Percentiles rank a stretch among this genome's conserved stretches.
Evolutionary conservation across 1,140 invertebrate species (phyloP).

Genomic region (Drosophila pseudoananassae): DNA sequence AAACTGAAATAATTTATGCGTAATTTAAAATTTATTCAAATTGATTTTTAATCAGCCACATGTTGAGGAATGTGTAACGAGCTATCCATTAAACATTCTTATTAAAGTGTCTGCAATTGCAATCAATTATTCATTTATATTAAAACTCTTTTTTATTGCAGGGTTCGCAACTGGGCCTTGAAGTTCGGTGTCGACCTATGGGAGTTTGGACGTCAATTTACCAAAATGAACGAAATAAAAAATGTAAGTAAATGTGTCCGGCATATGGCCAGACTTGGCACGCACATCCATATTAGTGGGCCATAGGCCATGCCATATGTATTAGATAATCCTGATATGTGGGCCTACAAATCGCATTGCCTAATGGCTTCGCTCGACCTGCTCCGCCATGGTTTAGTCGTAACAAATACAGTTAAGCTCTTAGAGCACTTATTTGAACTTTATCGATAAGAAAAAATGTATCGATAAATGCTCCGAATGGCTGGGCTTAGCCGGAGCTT

Average conservation of each 20-base stretch:
- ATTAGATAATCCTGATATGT: constrained; percentile 35
- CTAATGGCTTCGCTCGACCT: constrained; percentile 55
- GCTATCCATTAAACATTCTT: not conserved
- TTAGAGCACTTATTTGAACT: constrained; percentile 46
- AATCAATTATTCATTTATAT: constrained; percentile 27
- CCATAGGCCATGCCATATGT: constrained; percentile 14
- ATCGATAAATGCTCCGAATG: constrained; percentile 68
- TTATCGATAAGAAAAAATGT: constrained; percentile 64
- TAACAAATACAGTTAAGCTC: constrained; percentile 66
- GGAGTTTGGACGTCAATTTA: constrained; percentile 93
- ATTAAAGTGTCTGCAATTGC: constrained; percentile 10
- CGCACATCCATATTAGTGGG: not conserved
- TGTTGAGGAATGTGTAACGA: constrained; percentile 10
- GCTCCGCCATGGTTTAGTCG: constrained; percentile 24
- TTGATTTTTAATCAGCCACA: constrained; percentile 54
- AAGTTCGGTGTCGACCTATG: constrained; percentile 95
- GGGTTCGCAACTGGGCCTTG: constrained; percentile 95
- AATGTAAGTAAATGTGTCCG: constrained; percentile 87
- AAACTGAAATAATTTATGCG: constrained; percentile 49
- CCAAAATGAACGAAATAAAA: constrained; percentile 94
- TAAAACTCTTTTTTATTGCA: constrained; percentile 87
- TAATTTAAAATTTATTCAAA: constrained; percentile 48
- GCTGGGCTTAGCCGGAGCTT: constrained; percentile 57
- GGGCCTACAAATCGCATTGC: constrained; percentile 25
- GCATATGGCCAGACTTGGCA: constrained; percentile 13